phyloP scores from a whole-genome alignment of 2,888 invertebrate genomes.

The Rhabditoides inermis region DNA sequence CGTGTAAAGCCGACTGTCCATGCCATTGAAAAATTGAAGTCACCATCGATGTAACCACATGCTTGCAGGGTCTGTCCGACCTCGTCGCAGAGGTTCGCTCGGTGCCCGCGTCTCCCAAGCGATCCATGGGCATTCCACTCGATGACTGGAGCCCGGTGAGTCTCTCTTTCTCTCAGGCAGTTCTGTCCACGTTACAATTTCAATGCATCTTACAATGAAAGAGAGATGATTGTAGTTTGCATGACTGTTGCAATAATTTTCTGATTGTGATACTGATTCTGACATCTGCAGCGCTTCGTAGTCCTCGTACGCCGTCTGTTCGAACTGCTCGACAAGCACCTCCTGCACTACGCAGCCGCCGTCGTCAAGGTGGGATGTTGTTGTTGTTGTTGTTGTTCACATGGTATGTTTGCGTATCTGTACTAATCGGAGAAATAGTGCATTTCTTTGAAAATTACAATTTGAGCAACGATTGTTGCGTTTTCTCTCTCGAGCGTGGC shows the following conservation, averaged over 20 bases:
- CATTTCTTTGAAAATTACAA: no score
- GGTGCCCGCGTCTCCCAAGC: conserved; percentile 14
- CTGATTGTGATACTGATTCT: no score
- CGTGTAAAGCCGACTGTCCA: no score
- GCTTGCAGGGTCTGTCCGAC: conserved; percentile 8
- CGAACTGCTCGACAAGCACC: conserved; percentile 64
- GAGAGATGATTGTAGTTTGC: background rate
- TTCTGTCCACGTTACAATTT: no score
- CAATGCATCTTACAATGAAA: no score
- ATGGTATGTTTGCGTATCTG: background rate
- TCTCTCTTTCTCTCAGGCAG: no score
- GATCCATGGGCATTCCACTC: conserved; percentile 16
- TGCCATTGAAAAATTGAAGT: background rate
- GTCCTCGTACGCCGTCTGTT: conserved; percentile 33
- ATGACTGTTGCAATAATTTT: background rate
- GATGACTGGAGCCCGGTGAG: conserved; percentile 40
- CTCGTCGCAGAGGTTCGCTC: conserved; percentile 11
- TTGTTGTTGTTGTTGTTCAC: background rate
- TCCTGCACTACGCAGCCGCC: conserved; percentile 64
- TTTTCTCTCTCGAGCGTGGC: no score
- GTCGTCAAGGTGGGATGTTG: conserved; percentile 49
- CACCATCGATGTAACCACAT: background rate
- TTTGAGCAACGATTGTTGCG: no score
- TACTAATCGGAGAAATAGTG: background rate
- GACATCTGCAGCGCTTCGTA: conserved; percentile 34